Percentiles rank a stretch among this genome's conserved stretches.
phyloP scores from a whole-genome alignment of 2,888 invertebrate genomes.

The Hirtodrosophila confusa region DNA sequence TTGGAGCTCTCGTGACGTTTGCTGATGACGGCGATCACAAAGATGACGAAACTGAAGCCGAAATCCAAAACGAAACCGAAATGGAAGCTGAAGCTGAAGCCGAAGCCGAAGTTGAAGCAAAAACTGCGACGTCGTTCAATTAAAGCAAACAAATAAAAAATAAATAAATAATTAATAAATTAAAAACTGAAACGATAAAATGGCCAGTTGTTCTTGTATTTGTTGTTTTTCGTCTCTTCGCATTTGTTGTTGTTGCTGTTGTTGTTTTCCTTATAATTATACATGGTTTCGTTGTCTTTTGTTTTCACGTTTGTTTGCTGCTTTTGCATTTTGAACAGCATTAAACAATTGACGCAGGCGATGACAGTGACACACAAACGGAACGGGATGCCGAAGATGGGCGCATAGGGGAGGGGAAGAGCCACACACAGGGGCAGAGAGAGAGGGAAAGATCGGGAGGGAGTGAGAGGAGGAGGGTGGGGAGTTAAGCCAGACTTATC shows the following conservation, averaged over 20 bases:
- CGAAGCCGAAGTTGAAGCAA: conserved; percentile 1
- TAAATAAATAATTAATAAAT: conserved; percentile 54
- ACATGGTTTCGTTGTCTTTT: conserved; percentile 18
- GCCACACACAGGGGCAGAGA: too few species aligned
- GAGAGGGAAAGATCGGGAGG: not conserved
- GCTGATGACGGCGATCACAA: conserved; percentile 29
- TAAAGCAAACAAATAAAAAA: conserved; percentile 54
- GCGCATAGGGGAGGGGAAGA: too few species aligned
- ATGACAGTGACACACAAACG: conserved; percentile 42
- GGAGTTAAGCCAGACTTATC: conserved; percentile 20
- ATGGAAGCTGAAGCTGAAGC: conserved; percentile 12
- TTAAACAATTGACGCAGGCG: conserved; percentile 44
- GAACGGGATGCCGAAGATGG: not conserved
- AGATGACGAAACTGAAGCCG: conserved; percentile 34
- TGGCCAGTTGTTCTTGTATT: conserved; percentile 23
- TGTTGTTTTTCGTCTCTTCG: conserved; percentile 7
- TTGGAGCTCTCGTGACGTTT: conserved; percentile 36
- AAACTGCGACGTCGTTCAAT: conserved; percentile 22
- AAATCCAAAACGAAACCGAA: conserved; percentile 6
- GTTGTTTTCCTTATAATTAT: conserved; percentile 2
- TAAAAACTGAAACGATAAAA: conserved; percentile 13
- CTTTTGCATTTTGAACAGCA: conserved; percentile 20
- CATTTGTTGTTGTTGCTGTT: not conserved
- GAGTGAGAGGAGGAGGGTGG: not conserved
- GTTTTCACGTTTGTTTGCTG: conserved; percentile 44